These are phyloP conservation scores for Darevskia nairensis DNA, from an alignment of 2,797 vertebrate genomes.

Conservation along the genomic window DNA sequence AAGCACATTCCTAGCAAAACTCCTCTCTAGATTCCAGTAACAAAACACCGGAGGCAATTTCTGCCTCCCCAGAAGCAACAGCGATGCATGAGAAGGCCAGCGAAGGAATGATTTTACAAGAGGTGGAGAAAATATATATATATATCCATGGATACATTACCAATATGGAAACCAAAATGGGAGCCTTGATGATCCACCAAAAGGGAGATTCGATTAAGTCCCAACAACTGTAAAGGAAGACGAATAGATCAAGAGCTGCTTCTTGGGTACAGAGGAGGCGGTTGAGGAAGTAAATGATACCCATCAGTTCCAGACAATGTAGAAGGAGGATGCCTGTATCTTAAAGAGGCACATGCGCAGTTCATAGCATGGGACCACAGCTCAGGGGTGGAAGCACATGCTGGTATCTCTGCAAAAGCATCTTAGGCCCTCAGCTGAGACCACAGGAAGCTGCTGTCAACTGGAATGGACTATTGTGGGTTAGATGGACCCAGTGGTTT, in stretches of 20 bases:
- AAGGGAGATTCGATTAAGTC: constrained; percentile 86
- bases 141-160: constrained; percentile 77
- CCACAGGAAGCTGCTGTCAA: not conserved
- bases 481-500: not conserved
- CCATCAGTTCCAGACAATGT: not conserved
- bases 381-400: not conserved
- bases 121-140: constrained; percentile 31
- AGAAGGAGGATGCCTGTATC: too few relatives aligned
- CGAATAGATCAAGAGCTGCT: constrained; percentile 29
- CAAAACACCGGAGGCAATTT: not conserved
- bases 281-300: not conserved
- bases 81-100: not conserved
- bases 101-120: constrained; percentile 50
- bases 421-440: not conserved
- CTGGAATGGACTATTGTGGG: not conserved
- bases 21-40: not conserved
- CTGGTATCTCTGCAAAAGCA: not conserved
- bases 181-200: constrained; percentile 98
- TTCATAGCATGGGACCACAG: not conserved
- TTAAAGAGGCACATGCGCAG: not conserved
- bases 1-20: not conserved
- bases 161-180: constrained; percentile 93
- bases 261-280: not conserved
- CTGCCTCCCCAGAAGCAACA: not conserved
- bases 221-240: constrained; percentile 88